phyloP scores from a whole-genome alignment of 2,113 vertebrate genomes.

The Gnathonemus longibarbis region DNA sequence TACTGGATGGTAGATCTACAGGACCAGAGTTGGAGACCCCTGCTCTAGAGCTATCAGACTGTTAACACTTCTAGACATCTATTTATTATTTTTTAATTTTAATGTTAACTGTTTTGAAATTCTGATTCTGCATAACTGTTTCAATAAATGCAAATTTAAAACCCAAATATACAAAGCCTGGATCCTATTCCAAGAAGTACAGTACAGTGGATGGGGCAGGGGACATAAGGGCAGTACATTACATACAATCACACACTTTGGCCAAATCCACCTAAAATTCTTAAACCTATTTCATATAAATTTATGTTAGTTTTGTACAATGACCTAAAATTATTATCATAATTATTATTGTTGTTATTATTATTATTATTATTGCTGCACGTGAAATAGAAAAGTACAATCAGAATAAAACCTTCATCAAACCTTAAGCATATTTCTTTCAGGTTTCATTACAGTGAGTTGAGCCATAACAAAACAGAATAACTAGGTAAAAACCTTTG shows the following conservation, averaged over 20 bases:
- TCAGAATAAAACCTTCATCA: not conserved
- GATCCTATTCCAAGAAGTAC: not conserved
- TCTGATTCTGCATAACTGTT: not conserved
- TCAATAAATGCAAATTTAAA: not conserved
- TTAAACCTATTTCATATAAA: not conserved
- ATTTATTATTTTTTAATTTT: not conserved
- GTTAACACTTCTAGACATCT: too few species aligned
- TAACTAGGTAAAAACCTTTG: not conserved
- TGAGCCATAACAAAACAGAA: not conserved
- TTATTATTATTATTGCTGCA: not conserved
- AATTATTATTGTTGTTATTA: not conserved
- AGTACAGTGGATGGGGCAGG: not conserved
- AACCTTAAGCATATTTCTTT: not conserved
- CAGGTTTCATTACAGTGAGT: not conserved
- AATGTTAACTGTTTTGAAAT: not conserved
- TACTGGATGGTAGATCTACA: too few species aligned
- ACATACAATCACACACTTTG: not conserved
- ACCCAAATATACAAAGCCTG: not conserved
- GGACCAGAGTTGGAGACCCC: too few species aligned
- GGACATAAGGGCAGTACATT: not conserved
- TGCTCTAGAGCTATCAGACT: not conserved
- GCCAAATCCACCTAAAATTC: not conserved
- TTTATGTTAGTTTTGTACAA: not conserved
- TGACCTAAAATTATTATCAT: not conserved
- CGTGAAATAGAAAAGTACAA: not conserved